Conservation (phyloP, 2,888 invertebrate genomes). For the Hirudinaria manillensis region DNA sequence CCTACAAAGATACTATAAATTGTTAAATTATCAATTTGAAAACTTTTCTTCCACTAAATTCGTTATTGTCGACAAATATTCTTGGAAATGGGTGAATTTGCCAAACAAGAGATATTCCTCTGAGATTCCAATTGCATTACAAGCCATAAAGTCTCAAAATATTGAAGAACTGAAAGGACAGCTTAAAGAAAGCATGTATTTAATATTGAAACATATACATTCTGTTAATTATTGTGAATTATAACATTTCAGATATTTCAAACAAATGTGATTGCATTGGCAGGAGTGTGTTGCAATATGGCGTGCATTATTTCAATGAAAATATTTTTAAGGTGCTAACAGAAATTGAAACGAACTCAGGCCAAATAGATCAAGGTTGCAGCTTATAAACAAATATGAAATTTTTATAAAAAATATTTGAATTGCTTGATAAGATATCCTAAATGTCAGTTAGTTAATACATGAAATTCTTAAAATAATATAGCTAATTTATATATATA, state of each 20-base stretch:
- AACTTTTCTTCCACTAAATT: conserved; percentile 2
- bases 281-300: conserved; percentile 49
- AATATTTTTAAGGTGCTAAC: conserved; percentile 47
- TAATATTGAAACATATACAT: too few relatives aligned
- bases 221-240: too few relatives aligned
- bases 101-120: conserved; percentile 42
- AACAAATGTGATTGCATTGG: conserved; percentile 49
- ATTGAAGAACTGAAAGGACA: too few relatives aligned
- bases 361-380: conserved; percentile 48
- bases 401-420: background rate
- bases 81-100: conserved; percentile 50
- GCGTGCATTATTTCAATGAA: conserved; percentile 49
- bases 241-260: conserved; percentile 6
- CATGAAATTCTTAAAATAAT: too few relatives aligned
- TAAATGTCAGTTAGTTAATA: too few relatives aligned
- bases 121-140: conserved; percentile 30
- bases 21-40: conserved; percentile 2
- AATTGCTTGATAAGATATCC: conserved; percentile 15
- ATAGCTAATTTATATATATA: too few relatives aligned
- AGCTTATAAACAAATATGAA: conserved; percentile 31
- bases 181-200: too few relatives aligned
- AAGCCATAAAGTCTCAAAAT: conserved; percentile 6
- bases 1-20: conserved; percentile 51
- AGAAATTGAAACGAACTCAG: conserved; percentile 47
- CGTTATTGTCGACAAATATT: conserved; percentile 47